Evolutionary conservation across 2,797 vertebrate species (phyloP).

Genomic region (Microhierax caerulescens): DNA sequence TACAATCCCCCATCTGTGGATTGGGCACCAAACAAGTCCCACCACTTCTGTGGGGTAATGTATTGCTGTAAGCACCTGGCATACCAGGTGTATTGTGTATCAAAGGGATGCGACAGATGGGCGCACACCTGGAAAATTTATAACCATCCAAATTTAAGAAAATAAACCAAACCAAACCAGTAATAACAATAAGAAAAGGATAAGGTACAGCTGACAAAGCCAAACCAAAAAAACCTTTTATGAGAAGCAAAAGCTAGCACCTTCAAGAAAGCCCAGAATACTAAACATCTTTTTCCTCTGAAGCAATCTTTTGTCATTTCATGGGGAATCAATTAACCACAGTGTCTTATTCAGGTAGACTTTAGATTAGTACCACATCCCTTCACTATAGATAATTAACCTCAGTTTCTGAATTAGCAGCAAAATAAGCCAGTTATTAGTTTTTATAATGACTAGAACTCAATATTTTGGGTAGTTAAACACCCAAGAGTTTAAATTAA

Average conservation of each 20-base stretch:
- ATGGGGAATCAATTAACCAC: conserved; percentile 77
- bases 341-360: conserved; percentile 72
- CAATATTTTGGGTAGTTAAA: conserved; percentile 81
- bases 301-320: conserved; percentile 65
- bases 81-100: background rate
- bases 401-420: conserved; percentile 79
- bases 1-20: background rate
- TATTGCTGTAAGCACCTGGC: background rate
- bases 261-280: conserved; percentile 11
- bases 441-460: conserved; percentile 81
- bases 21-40: background rate
- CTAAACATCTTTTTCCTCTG: conserved; percentile 33
- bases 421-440: conserved; percentile 80
- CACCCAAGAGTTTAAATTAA: conserved; percentile 82
- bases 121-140: background rate
- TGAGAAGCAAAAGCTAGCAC: background rate
- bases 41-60: rapidly evolving
- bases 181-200: background rate
- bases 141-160: no score
- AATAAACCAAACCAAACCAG: no score
- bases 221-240: background rate
- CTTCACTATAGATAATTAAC: conserved; percentile 81
- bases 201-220: background rate
- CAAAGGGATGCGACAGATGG: background rate
- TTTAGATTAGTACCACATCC: conserved; percentile 74